These are phyloP conservation scores for Protonemura montana DNA, from an alignment of 2,888 invertebrate genomes.

Conservation along the genomic window DNA sequence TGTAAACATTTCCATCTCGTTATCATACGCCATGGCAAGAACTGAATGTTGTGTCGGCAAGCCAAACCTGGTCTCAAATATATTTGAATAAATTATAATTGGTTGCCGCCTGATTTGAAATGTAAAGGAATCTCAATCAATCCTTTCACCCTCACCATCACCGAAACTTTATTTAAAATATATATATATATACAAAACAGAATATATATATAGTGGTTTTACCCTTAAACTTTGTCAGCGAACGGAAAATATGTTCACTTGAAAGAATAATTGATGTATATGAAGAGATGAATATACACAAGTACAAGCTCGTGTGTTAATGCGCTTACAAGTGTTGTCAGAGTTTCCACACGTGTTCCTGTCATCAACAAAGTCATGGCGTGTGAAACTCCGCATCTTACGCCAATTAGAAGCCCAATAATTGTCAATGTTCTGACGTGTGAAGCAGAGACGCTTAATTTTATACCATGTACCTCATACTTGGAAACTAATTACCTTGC, in stretches of 20 bases:
- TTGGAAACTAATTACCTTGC: neutral
- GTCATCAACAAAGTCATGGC: neutral
- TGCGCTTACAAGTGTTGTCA: neutral
- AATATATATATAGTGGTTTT: no score
- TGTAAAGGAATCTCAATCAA: neutral
- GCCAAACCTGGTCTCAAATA: neutral
- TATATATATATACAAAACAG: no score
- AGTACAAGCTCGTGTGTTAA: neutral
- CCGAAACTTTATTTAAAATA: neutral
- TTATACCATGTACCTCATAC: neutral
- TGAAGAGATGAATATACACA: neutral
- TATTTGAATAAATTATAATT: neutral
- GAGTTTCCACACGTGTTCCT: neutral
- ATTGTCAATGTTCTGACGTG: constrained; percentile 7
- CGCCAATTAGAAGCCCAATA: neutral
- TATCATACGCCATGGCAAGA: no score
- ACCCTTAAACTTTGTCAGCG: no score
- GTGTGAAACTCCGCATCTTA: neutral
- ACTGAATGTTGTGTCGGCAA: no score
- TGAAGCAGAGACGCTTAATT: neutral
- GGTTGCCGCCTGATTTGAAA: neutral
- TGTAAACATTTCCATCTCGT: no score
- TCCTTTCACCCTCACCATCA: neutral
- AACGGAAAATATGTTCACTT: neutral
- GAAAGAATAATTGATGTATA: neutral